Base-by-base conservation (phyloP, 53 echinoderm and acorn worm genomes). In the Holothuria leucospilota region DNA sequence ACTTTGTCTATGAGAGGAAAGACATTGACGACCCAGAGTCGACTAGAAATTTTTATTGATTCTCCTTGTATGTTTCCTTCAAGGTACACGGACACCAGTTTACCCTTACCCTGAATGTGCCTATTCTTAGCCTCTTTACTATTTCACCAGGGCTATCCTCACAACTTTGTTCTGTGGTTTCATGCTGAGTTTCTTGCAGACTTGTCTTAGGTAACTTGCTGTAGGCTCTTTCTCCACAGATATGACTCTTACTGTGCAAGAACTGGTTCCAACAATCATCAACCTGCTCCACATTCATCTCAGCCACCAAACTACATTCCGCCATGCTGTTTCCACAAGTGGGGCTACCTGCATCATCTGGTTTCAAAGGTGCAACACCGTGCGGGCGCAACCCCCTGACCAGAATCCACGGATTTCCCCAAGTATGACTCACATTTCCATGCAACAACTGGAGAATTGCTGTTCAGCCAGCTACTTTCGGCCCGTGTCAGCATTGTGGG, bases 301-400 rank as follows among this genome's bases (percentile, higher is more conserved):
- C 63, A 63, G 63, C 63, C 12, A 63, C 12, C 12, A 63, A 4
- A 63, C 42, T 9, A 9, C 63, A 63, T 63, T 13, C 63, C 4
- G 63, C 12, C 63, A 63, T 63, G 63, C 63, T 11, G 25, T 63
- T 63, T 13, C 63, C 63, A 63, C 63, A 6, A 63, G 63, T 63
- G 12, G 63, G 63, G 63, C 6, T 63, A 63, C 63, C 63, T 63
- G 63, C 63, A 63, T 25, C 63, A 63, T 63, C 63, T 63, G 63
- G 63, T 63, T 63, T 11, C 25, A 25, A 63, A 63, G 63, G 63
- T 63, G 63, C 63, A 63, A 63, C 63, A 63, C 63, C 63, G 63
- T 11, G 12, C 63, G 63, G 63, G 63, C 63, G 63, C 63, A 63
- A 63, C 63, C 63, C 63, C 63, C 63, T 63, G 63, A 63, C 63